Conservation (phyloP, 2,113 vertebrate genomes). For the Nesoenas mayeri region DNA sequence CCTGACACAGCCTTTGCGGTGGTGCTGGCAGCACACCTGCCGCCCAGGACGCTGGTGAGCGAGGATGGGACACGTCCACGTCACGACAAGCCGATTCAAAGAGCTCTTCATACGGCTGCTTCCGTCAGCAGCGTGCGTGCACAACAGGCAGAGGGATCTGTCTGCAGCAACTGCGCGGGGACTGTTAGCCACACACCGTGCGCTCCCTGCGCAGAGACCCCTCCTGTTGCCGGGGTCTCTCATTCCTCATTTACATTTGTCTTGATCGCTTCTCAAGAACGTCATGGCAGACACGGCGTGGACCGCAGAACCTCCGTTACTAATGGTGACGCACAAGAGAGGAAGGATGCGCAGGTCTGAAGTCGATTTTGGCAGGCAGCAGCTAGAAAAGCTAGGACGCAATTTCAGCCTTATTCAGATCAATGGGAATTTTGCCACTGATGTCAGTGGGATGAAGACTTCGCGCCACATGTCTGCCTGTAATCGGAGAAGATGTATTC, state of each 20-base stretch:
- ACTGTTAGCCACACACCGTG: background rate
- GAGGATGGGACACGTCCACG: background rate
- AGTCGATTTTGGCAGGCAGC: background rate
- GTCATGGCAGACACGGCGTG: background rate
- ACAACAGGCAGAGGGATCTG: background rate
- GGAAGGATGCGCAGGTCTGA: background rate
- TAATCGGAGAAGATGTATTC: constrained; percentile 20
- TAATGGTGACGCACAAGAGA: background rate
- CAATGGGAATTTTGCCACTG: constrained; percentile 19
- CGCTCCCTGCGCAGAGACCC: background rate
- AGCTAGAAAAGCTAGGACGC: background rate
- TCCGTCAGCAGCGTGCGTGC: background rate
- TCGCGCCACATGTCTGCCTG: background rate
- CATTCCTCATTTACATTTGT: background rate
- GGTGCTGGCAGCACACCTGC: background rate
- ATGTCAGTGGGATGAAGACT: constrained; percentile 19
- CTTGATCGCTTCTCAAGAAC: background rate
- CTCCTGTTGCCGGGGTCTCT: background rate
- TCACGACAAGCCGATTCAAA: background rate
- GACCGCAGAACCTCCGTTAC: background rate
- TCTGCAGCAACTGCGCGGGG: background rate
- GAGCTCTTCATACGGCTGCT: accelerated
- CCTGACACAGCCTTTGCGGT: background rate
- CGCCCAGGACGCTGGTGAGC: background rate
- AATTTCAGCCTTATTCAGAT: background rate